A percentile compares a stretch with the other conserved stretches of the same genome.
phyloP scores from a whole-genome alignment of 2,797 vertebrate genomes.

The Enteromius fasciolatus region DNA sequence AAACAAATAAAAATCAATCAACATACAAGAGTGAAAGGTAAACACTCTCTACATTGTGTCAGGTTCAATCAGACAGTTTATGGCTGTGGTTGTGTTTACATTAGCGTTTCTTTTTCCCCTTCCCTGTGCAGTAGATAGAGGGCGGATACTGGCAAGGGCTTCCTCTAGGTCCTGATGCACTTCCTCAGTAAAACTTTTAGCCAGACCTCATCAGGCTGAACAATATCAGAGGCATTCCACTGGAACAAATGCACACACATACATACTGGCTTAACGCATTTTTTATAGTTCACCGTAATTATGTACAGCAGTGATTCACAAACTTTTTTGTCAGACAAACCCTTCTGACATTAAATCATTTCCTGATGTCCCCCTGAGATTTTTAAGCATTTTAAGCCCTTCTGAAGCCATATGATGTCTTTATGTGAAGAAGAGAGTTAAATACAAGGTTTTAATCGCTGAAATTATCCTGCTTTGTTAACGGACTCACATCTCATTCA shows the following conservation, averaged over 20 bases:
- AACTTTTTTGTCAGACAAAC: not conserved
- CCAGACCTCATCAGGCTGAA: slow-evolving; percentile 59
- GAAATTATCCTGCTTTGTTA: too few species aligned
- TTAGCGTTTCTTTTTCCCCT: slow-evolving; percentile 69
- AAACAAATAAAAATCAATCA: slow-evolving; percentile 64
- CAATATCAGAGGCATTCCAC: slow-evolving; percentile 65
- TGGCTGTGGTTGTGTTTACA: slow-evolving; percentile 49
- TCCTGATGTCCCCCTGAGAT: not conserved
- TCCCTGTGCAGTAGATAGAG: slow-evolving; percentile 75
- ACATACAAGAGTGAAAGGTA: slow-evolving; percentile 61
- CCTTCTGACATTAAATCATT: not conserved
- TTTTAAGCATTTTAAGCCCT: not conserved
- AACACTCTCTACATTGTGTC: slow-evolving; percentile 66
- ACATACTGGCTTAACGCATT: not conserved
- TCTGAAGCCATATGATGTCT: too few species aligned
- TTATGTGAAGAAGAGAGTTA: too few species aligned
- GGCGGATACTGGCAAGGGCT: slow-evolving; percentile 82
- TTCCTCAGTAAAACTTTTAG: slow-evolving; percentile 75
- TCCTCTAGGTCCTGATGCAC: slow-evolving; percentile 81
- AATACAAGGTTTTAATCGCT: too few species aligned
- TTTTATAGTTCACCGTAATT: not conserved
- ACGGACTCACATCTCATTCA: too few species aligned
- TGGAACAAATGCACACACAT: slow-evolving; percentile 42
- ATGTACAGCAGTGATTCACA: not conserved
- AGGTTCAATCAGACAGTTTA: slow-evolving; percentile 54